phyloP scores from a whole-genome alignment of 1,140 invertebrate species.

The Lordiphosa collinella region DNA sequence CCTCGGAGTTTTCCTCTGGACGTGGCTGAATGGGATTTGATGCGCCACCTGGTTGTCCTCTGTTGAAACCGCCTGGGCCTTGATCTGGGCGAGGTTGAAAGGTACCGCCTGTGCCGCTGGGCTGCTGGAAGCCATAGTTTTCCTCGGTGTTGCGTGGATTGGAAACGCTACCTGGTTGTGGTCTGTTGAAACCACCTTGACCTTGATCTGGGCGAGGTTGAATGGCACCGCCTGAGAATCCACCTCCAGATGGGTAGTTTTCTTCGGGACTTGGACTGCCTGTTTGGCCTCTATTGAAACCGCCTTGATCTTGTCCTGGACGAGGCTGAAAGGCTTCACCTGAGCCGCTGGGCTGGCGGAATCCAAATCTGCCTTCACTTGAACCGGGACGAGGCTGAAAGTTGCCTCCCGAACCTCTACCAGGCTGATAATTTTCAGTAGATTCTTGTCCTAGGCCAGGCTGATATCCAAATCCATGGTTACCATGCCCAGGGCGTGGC shows the following conservation, averaged over 20 bases:
- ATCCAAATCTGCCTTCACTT: not conserved
- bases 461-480: not conserved
- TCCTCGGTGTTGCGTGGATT: not conserved
- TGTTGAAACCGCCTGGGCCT: not conserved
- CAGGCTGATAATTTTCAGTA: not conserved
- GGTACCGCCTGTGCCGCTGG: too few species aligned
- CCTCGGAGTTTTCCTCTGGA: too few species aligned
- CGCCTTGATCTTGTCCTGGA: not conserved
- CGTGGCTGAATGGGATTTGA: too few species aligned
- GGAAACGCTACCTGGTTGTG: not conserved
- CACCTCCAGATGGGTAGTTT: not conserved
- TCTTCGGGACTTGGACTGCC: too few species aligned
- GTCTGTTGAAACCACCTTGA: not conserved
- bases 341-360: constrained; percentile 8
- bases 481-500: not conserved
- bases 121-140: constrained; percentile 1
- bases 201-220: constrained; percentile 5
- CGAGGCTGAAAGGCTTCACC: not conserved
- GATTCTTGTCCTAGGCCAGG: not conserved
- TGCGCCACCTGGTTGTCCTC: not conserved
- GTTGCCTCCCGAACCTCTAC: not conserved
- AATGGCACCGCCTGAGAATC: not conserved
- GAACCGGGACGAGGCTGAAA: too few species aligned
- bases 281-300: not conserved
- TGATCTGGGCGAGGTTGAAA: too few species aligned